Conservation (phyloP, 1,140 invertebrate species). For the Drosophila burlai region DNA sequence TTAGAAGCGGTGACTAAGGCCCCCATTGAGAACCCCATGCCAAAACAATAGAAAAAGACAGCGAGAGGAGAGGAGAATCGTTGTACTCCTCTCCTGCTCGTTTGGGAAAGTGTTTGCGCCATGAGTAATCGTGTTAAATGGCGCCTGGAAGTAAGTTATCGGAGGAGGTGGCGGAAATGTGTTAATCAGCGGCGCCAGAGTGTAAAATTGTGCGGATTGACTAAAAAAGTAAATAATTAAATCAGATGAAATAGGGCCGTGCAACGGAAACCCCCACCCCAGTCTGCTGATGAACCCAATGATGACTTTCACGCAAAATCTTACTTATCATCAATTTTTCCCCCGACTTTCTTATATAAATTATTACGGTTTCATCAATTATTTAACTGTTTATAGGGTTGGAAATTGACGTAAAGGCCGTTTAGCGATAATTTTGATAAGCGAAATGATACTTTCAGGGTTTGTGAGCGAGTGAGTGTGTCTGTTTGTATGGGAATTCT, state of each 20-base stretch:
- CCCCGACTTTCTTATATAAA: conserved; percentile 36
- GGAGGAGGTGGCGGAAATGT: conserved; percentile 32
- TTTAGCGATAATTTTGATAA: conserved; percentile 77
- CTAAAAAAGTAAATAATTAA: conserved; percentile 54
- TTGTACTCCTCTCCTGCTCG: not conserved
- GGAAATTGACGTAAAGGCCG: conserved; percentile 67
- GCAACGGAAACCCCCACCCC: conserved; percentile 32
- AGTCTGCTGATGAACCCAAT: conserved; percentile 1
- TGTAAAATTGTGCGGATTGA: conserved; percentile 36
- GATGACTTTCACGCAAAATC: conserved; percentile 37
- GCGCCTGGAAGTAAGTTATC: conserved; percentile 43
- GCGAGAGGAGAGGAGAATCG: conserved; percentile 15
- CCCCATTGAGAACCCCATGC: conserved; percentile 21
- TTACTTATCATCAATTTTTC: conserved; percentile 19
- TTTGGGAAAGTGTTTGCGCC: conserved; percentile 37
- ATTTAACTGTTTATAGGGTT: conserved; percentile 51
- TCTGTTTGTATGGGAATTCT: conserved; percentile 38
- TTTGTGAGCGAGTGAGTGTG: conserved; percentile 13
- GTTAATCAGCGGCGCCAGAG: conserved; percentile 60
- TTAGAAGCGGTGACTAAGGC: conserved; percentile 66
- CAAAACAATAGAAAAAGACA: conserved; percentile 15
- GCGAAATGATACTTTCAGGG: conserved; percentile 40
- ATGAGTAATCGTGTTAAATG: conserved; percentile 75
- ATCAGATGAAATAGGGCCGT: conserved; percentile 26
- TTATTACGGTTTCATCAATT: conserved; percentile 41